Evolutionary conservation across 2,113 vertebrate genomes (phyloP).

Genomic region (Pollimyrus isidori): DNA sequence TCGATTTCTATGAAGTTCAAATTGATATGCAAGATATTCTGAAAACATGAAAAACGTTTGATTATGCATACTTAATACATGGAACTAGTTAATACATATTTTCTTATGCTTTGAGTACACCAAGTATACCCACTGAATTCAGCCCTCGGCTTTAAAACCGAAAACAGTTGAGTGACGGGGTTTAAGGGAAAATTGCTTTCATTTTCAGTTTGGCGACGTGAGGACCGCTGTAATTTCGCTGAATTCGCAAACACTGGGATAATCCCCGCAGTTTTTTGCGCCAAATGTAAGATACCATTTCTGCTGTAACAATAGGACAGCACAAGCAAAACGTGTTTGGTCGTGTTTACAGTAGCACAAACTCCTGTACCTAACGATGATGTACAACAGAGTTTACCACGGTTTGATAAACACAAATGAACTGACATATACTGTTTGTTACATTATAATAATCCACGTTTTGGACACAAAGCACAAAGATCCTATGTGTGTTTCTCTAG

Average conservation of each 20-base stretch:
- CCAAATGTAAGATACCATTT: background rate
- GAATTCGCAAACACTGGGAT: background rate
- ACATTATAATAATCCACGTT: background rate
- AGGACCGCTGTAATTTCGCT: background rate
- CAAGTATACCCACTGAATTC: background rate
- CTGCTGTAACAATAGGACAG: background rate
- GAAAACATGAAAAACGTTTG: background rate
- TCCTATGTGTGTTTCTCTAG: background rate
- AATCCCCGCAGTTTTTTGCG: background rate
- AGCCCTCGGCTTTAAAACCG: background rate
- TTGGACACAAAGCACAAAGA: background rate
- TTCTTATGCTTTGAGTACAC: background rate
- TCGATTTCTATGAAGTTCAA: background rate
- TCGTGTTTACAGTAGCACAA: background rate
- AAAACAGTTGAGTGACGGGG: background rate
- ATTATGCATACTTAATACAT: background rate
- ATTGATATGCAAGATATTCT: background rate
- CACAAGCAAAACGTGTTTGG: background rate
- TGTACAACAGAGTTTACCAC: background rate
- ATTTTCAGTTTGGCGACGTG: background rate
- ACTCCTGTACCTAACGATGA: background rate
- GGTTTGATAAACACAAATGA: background rate
- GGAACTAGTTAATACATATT: background rate
- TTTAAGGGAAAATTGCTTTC: background rate
- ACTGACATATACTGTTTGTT: background rate